Conservation (phyloP, 2,113 vertebrate species). For the Aptenodytes patagonicus region DNA sequence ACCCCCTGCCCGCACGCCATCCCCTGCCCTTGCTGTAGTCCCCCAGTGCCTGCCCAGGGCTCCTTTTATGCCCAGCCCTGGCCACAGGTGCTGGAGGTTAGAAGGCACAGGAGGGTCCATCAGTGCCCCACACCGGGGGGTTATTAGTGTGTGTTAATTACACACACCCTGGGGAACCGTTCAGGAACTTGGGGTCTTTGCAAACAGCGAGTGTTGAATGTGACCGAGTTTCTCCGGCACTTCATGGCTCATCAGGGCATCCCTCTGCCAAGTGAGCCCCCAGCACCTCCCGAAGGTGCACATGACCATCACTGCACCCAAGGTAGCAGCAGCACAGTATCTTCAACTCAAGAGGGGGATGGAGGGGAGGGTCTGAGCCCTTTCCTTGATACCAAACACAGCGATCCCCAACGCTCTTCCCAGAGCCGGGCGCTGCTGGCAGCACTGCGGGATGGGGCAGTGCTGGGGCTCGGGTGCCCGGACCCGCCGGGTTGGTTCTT, state of each 20-base stretch:
- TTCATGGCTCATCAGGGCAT: not conserved
- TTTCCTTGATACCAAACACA: not conserved
- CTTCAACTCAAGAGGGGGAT: not conserved
- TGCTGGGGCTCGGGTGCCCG: accelerated
- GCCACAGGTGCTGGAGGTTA: not conserved
- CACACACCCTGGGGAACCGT: no score
- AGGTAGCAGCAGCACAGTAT: not conserved
- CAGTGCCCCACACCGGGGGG: no score
- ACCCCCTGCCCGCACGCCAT: not conserved
- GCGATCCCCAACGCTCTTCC: accelerated
- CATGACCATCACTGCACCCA: accelerated
- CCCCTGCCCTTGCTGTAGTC: not conserved
- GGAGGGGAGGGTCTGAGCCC: not conserved
- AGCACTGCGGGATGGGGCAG: not conserved
- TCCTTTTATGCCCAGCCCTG: not conserved
- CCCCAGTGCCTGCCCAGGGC: not conserved
- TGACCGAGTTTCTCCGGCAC: not conserved
- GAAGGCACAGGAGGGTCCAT: not conserved
- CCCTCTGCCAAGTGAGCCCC: not conserved
- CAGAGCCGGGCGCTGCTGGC: not conserved
- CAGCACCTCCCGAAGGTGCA: not conserved
- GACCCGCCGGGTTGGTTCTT: accelerated
- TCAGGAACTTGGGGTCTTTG: not conserved
- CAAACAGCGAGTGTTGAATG: not conserved
- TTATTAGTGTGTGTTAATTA: not conserved